Conservation (phyloP, 1,140 invertebrate genomes). For the Argopecten irradians region DNA sequence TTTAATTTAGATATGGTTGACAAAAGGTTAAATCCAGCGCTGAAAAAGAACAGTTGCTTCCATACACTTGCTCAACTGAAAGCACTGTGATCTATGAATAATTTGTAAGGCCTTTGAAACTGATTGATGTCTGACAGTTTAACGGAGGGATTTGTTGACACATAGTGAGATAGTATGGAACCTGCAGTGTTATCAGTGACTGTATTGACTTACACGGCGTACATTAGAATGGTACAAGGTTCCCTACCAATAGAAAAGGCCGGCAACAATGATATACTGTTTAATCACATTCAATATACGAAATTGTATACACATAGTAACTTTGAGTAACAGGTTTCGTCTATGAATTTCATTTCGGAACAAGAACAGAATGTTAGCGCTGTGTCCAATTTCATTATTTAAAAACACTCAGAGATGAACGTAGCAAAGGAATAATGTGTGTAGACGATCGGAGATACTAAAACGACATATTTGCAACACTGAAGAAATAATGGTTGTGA, state of each 20-base stretch:
- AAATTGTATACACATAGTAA: background rate
- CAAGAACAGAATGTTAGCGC: too few species aligned
- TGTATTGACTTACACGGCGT: background rate
- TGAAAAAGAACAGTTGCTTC: slow-evolving; percentile 2
- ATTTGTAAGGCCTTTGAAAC: background rate
- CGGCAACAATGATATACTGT: background rate
- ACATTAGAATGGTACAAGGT: background rate
- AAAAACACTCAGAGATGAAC: too few species aligned
- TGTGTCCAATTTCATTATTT: too few species aligned
- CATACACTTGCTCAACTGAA: background rate
- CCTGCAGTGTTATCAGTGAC: slow-evolving; percentile 2
- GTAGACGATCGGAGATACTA: too few species aligned
- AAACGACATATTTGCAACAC: too few species aligned
- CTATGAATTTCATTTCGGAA: too few species aligned
- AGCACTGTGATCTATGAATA: background rate
- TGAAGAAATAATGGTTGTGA: too few species aligned
- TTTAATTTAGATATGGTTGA: background rate
- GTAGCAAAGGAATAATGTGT: too few species aligned
- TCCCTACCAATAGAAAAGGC: background rate
- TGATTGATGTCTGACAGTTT: background rate
- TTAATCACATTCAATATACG: background rate
- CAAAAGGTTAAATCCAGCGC: background rate
- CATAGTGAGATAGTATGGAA: background rate
- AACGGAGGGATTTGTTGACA: background rate
- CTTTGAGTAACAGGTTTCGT: background rate